These are phyloP conservation scores for Cyclopterus lumpus DNA, from an alignment of 2,797 vertebrate species.

Conservation along the genomic window DNA sequence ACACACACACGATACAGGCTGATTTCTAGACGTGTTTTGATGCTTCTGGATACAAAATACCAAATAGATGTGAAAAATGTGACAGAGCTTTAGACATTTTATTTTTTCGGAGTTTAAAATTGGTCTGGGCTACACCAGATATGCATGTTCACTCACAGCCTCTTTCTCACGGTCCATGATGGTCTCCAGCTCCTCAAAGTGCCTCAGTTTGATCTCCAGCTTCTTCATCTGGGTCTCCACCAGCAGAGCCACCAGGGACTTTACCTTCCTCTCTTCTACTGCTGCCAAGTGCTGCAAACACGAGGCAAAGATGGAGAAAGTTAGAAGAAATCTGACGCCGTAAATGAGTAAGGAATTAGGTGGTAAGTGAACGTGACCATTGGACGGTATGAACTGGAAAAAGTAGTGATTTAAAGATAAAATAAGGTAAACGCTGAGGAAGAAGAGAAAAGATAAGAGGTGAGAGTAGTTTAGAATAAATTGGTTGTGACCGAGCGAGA, in stretches of 20 bases:
- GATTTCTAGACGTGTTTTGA: neutral
- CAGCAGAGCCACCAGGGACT: conserved; percentile 94
- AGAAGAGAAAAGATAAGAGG: conserved; percentile 6
- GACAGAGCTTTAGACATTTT: neutral
- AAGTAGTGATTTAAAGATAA: neutral
- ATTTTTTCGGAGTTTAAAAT: neutral
- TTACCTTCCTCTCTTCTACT: conserved; percentile 97
- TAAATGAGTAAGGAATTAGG: neutral
- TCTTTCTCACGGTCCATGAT: conserved; percentile 99
- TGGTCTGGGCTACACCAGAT: neutral
- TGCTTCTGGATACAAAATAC: neutral
- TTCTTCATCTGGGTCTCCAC: conserved; percentile 99
- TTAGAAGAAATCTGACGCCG: neutral
- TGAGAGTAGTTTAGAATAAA: conserved; percentile 6
- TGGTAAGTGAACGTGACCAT: neutral
- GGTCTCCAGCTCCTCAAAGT: conserved; percentile 98
- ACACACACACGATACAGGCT: neutral
- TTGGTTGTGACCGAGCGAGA: conserved; percentile 9
- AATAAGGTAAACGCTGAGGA: conserved; percentile 1
- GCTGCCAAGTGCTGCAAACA: conserved; percentile 91
- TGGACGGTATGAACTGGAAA: neutral
- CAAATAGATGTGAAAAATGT: neutral
- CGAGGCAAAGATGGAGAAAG: neutral
- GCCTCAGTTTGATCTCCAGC: conserved; percentile 96
- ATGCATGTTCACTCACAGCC: conserved; percentile 88